These are phyloP conservation scores for Botia kubotai DNA, from an alignment of 2,797 vertebrate genomes.

Conservation along the genomic window DNA sequence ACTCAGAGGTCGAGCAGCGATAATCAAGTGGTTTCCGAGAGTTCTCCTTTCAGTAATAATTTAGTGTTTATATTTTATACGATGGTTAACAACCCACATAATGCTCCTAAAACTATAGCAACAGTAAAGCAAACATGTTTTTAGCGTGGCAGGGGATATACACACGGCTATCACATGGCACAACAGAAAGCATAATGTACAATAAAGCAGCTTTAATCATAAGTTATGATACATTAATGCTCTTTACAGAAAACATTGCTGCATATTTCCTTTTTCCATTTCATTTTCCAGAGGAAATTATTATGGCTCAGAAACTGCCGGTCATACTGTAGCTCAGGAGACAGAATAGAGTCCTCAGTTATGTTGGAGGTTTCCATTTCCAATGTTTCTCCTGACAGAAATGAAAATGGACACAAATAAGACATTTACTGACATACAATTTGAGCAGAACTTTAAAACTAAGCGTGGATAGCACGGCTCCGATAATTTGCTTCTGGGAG, in stretches of 20 bases:
- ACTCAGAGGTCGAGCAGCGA: constrained; percentile 5
- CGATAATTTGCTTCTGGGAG: no score
- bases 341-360: background rate
- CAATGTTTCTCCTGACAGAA: background rate
- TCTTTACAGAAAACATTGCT: background rate
- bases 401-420: no score
- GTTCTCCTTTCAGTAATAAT: background rate
- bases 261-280: background rate
- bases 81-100: constrained; percentile 13
- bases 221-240: constrained; percentile 1
- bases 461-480: no score
- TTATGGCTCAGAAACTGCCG: background rate
- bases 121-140: constrained; percentile 16
- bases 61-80: constrained; percentile 10
- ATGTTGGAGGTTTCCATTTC: background rate
- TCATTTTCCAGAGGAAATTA: background rate
- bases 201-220: constrained; percentile 31
- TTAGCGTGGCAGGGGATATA: background rate
- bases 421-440: no score
- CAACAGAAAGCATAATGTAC: constrained; percentile 8
- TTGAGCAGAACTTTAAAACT: no score
- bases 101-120: background rate
- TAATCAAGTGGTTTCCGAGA: constrained; percentile 6
- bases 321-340: background rate
- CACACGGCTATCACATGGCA: background rate